Percentiles rank a stretch among this genome's conserved stretches.
Evolutionary conservation across 2,888 invertebrate species (phyloP).

Genomic region (Drosophila ochracea): DNA sequence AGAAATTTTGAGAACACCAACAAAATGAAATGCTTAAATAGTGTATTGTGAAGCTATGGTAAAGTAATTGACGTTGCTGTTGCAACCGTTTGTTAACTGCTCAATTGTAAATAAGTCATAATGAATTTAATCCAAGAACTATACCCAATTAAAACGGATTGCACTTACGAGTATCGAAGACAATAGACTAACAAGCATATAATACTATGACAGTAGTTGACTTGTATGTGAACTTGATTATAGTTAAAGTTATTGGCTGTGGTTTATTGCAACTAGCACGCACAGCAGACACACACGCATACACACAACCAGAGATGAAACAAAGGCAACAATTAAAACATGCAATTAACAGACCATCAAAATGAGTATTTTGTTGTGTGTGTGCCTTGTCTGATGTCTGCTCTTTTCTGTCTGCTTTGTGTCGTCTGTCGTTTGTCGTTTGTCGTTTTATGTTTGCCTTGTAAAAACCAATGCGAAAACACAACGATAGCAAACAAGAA

Average conservation of each 20-base stretch:
- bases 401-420: conserved; percentile 17
- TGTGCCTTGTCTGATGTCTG: conserved; percentile 37
- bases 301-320: conserved; percentile 14
- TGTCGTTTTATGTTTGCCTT: conserved; percentile 59
- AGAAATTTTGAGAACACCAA: not conserved
- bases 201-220: conserved; percentile 10
- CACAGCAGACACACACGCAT: conserved; percentile 10
- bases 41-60: not conserved
- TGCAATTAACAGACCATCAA: conserved; percentile 80
- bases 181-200: conserved; percentile 5
- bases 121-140: conserved; percentile 54
- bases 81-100: conserved; percentile 8
- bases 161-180: conserved; percentile 15
- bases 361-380: conserved; percentile 66
- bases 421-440: conserved; percentile 26
- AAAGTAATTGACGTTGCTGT: not conserved
- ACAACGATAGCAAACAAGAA: conserved; percentile 71
- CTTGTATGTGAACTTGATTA: conserved; percentile 37
- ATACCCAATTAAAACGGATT: conserved; percentile 58
- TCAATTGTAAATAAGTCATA: conserved; percentile 49
- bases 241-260: conserved; percentile 33
- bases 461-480: conserved; percentile 72
- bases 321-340: conserved; percentile 72
- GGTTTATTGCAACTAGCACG: conserved; percentile 28
- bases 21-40: not conserved